phyloP scores from a whole-genome alignment of 2,888 invertebrate species.

The Stenurella melanura region DNA sequence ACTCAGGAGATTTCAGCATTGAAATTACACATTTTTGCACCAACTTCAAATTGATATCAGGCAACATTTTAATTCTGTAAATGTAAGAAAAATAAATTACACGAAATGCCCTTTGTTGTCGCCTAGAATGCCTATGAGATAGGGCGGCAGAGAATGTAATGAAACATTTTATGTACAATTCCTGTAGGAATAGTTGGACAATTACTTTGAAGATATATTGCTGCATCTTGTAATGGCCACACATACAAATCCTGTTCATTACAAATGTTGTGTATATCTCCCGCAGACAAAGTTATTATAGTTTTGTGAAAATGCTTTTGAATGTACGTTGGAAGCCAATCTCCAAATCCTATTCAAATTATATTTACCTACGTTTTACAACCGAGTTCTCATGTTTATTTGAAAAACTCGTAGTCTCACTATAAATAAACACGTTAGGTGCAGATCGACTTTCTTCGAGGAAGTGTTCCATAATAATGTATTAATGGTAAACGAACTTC shows the following conservation, averaged over 20 bases:
- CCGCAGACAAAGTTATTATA: slow-evolving; percentile 15
- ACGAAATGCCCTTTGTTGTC: neutral
- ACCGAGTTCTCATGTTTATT: neutral
- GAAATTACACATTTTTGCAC: too few relatives aligned
- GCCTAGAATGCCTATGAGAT: neutral
- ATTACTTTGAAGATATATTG: slow-evolving; percentile 7
- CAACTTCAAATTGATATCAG: too few relatives aligned
- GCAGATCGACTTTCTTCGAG: neutral
- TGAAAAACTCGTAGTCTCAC: neutral
- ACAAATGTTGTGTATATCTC: slow-evolving; percentile 16
- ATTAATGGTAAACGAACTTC: too few relatives aligned
- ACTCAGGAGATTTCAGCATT: too few relatives aligned
- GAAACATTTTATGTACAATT: slow-evolving; percentile 7
- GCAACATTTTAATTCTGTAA: neutral
- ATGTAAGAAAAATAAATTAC: neutral
- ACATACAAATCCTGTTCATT: neutral
- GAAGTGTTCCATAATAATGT: too few relatives aligned
- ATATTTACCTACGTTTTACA: neutral
- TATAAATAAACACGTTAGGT: neutral
- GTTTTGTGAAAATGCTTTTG: neutral
- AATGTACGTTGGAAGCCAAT: neutral
- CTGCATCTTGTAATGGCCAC: neutral
- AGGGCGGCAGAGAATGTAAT: neutral
- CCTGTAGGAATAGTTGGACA: neutral
- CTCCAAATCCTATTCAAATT: slow-evolving; percentile 1